phyloP scores from a whole-genome alignment of 2,888 invertebrate species.

The Flabesymbios commensalis region DNA sequence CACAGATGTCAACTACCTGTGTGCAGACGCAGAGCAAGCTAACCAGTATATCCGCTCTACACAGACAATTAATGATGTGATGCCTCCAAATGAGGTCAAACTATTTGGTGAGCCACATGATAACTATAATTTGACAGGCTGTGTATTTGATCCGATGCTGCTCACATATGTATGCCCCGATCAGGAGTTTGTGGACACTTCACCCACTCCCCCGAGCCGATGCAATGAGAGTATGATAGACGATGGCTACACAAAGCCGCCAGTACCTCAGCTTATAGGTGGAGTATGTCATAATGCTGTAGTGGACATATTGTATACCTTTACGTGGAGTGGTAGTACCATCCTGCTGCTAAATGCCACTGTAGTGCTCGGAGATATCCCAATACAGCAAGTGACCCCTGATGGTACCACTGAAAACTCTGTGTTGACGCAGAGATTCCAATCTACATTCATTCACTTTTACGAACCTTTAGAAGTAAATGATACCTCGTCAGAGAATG shows the following conservation, averaged over 20 bases:
- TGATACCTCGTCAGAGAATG: background rate
- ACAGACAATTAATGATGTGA: conserved; percentile 33
- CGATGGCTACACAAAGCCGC: conserved; percentile 37
- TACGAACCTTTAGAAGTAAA: no score
- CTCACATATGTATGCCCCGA: conserved; percentile 21
- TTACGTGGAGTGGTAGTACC: background rate
- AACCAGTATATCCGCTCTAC: conserved; percentile 32
- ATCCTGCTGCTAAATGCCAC: background rate
- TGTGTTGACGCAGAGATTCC: background rate
- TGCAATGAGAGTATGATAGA: conserved; percentile 48
- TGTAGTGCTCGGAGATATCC: background rate
- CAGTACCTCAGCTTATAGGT: conserved; percentile 27
- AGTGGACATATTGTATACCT: conserved; percentile 39
- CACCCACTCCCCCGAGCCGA: conserved; percentile 24
- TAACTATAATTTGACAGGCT: background rate
- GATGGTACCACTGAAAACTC: background rate
- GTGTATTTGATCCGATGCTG: conserved; percentile 20
- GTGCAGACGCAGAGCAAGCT: conserved; percentile 18
- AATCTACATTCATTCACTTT: background rate
- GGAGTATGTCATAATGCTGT: conserved; percentile 46
- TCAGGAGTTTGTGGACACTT: background rate
- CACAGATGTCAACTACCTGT: conserved; percentile 41
- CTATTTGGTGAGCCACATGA: conserved; percentile 4
- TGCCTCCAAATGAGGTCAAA: background rate
- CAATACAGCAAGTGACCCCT: background rate